Evolutionary conservation across 2,797 vertebrate genomes (phyloP).

Genomic region (Todus mexicanus): DNA sequence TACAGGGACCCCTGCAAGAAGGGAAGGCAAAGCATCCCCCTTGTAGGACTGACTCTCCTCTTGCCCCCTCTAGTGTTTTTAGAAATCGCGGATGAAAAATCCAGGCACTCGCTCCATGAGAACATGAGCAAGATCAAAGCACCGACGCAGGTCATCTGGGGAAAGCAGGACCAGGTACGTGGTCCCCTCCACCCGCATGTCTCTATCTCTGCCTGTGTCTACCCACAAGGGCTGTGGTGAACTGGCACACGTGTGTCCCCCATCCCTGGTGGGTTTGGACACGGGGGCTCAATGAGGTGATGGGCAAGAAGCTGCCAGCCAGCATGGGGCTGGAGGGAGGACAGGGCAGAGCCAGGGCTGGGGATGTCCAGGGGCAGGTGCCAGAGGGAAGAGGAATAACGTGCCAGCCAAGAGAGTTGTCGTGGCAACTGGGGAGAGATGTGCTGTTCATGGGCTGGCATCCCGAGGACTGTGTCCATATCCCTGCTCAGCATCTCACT

Average conservation of each 20-base stretch:
- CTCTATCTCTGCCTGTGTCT: neutral
- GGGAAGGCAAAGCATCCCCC: neutral
- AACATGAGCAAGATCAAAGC: conserved; percentile 86
- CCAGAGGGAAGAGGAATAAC: neutral
- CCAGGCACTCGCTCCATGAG: conserved; percentile 83
- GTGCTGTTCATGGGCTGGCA: neutral
- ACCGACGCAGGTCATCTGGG: conserved; percentile 91
- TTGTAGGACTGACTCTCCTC: neutral
- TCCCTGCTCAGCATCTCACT: neutral
- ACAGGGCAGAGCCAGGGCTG: neutral
- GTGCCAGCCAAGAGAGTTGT: neutral
- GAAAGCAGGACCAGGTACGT: conserved; percentile 91
- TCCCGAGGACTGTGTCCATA: accelerated
- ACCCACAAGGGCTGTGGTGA: accelerated
- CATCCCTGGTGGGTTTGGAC: neutral
- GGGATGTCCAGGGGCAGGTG: neutral
- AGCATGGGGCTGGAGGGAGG: neutral
- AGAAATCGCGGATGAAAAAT: conserved; percentile 83
- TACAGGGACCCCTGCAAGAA: neutral
- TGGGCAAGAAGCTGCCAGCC: neutral
- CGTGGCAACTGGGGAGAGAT: neutral
- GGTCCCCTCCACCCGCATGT: accelerated
- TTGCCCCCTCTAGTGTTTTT: conserved; percentile 81
- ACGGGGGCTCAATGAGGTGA: neutral
- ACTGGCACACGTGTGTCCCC: neutral